A percentile compares a stretch with the other conserved stretches of the same genome.
Conservation (phyloP, 1,140 invertebrate species). For the Oedothorax gibbosus region DNA sequence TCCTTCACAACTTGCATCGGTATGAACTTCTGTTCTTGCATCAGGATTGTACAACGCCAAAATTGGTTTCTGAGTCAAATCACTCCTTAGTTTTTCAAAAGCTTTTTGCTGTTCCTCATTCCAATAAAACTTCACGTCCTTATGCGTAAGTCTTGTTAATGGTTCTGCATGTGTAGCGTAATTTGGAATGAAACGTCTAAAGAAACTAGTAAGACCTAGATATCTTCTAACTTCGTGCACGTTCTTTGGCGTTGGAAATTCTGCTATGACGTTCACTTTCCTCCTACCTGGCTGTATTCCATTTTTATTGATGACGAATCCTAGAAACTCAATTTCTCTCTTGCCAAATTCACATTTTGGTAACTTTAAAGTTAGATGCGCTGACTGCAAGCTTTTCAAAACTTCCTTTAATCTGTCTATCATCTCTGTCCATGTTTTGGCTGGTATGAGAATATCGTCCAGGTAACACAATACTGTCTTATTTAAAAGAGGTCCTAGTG, state of each 20-base stretch:
- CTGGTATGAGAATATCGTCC: background rate
- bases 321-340: background rate
- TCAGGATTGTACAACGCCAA: background rate
- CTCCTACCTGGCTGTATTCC: background rate
- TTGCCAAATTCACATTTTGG: background rate
- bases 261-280: background rate
- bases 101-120: background rate
- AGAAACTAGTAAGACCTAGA: background rate
- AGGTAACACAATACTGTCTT: background rate
- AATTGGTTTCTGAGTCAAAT: background rate
- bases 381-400: background rate
- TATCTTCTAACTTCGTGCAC: background rate
- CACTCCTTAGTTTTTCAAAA: background rate
- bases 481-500: background rate
- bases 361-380: background rate
- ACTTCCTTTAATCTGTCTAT: background rate
- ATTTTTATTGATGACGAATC: background rate
- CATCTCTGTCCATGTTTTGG: background rate
- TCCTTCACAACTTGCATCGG: background rate
- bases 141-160: background rate
- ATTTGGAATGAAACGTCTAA: background rate
- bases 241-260: background rate
- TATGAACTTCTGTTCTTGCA: background rate
- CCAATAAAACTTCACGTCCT: background rate
- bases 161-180: background rate